Evolutionary conservation across 2,113 vertebrate genomes (phyloP).

Genomic region (Lepus europaeus): DNA sequence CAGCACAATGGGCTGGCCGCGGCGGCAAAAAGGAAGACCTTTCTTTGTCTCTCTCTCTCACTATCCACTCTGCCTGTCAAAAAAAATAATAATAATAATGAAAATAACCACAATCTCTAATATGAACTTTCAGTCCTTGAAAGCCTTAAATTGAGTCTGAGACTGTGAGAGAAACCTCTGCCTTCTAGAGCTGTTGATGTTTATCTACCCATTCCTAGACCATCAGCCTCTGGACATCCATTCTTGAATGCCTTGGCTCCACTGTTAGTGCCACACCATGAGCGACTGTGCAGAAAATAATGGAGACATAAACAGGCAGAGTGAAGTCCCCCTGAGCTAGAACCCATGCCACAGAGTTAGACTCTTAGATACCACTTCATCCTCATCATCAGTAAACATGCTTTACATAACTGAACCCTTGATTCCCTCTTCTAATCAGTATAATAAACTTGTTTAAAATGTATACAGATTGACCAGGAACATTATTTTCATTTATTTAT

Average conservation of each 20-base stretch:
- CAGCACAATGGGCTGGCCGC: too few species aligned
- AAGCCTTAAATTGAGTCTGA: background rate
- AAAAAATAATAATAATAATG: background rate
- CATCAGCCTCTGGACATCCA: background rate
- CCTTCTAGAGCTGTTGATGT: background rate
- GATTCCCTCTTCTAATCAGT: background rate
- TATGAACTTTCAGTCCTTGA: background rate
- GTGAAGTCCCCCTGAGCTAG: background rate
- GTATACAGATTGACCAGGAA: background rate
- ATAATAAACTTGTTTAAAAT: background rate
- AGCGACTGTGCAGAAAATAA: background rate
- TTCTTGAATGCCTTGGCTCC: background rate
- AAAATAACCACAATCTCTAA: background rate
- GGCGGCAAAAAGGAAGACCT: too few species aligned
- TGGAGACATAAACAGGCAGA: background rate
- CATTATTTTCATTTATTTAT: background rate
- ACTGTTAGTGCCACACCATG: fast-evolving
- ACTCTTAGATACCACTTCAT: background rate
- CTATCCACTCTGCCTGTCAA: too few species aligned
- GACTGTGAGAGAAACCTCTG: background rate
- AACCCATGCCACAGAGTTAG: background rate
- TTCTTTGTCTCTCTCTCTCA: too few species aligned
- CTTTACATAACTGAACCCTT: background rate
- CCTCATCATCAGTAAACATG: background rate
- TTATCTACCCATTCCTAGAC: background rate